A percentile compares a stretch with the other conserved stretches of the same genome.
These are phyloP conservation scores for Linepithema humile DNA, from an alignment of 1,140 invertebrate genomes.

Conservation along the genomic window DNA sequence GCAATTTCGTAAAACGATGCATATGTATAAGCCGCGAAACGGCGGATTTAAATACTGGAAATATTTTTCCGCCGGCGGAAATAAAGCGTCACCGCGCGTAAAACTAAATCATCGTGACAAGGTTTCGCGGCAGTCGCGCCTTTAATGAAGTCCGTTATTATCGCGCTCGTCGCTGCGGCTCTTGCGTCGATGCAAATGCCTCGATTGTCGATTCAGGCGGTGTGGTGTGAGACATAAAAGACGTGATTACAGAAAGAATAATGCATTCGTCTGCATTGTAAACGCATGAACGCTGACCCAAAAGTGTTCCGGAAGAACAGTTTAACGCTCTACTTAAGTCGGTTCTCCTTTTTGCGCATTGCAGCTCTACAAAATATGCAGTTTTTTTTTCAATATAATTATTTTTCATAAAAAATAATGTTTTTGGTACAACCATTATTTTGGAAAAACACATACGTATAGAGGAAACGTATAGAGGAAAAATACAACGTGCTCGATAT, in stretches of 20 bases:
- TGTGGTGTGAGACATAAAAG: background rate
- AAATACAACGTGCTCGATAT: background rate
- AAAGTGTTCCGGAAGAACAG: background rate
- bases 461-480: background rate
- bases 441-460: background rate
- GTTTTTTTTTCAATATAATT: too few species aligned
- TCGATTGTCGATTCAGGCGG: slow-evolving; percentile 12
- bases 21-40: slow-evolving; percentile 57
- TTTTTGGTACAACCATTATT: too few species aligned
- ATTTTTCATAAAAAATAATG: background rate
- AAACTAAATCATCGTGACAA: slow-evolving; percentile 50
- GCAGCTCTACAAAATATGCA: background rate
- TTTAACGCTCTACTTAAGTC: background rate
- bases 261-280: background rate
- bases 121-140: slow-evolving; percentile 2
- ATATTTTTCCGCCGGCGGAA: slow-evolving; percentile 45
- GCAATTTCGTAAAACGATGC: slow-evolving; percentile 59
- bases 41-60: slow-evolving; percentile 53
- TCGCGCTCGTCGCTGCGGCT: background rate
- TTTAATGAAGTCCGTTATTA: slow-evolving; percentile 46
- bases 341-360: background rate
- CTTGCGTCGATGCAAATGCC: slow-evolving; percentile 4
- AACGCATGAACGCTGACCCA: background rate
- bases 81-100: slow-evolving; percentile 33
- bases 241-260: background rate